These are phyloP conservation scores for Eclectus roratus DNA, from an alignment of 2,113 vertebrate genomes.

Conservation along the genomic window DNA sequence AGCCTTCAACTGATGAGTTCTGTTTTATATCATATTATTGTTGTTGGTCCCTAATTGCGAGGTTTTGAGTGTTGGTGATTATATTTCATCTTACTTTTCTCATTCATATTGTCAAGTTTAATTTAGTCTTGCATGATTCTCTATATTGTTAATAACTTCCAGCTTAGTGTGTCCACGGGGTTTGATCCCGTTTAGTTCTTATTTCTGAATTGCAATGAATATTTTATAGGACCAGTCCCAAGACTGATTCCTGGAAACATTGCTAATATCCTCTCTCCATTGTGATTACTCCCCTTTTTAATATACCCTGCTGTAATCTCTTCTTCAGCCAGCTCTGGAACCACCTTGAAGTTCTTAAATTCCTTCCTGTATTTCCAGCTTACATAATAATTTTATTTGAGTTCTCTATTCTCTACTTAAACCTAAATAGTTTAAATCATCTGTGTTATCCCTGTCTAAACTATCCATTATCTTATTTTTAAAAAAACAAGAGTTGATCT, in stretches of 20 bases:
- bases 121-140: not conserved
- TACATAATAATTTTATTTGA: slow-evolving; percentile 36
- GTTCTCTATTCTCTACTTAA: slow-evolving; percentile 28
- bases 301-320: not conserved
- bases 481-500: not conserved
- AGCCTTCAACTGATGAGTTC: not conserved
- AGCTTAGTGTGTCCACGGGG: not conserved
- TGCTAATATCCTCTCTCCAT: not conserved
- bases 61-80: not conserved
- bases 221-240: not conserved
- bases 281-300: not conserved
- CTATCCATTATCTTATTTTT: not conserved
- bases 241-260: not conserved
- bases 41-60: not conserved
- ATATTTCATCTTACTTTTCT: not conserved
- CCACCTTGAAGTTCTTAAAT: slow-evolving; percentile 25
- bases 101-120: not conserved
- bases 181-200: not conserved
- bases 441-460: slow-evolving; percentile 28
- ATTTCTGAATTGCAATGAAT: not conserved
- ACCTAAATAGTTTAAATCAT: slow-evolving; percentile 41
- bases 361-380: not conserved
- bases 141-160: not conserved
- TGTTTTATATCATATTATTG: not conserved
- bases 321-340: not conserved